phyloP scores from a whole-genome alignment of 2,797 vertebrate genomes.

The Sebastes jordani region DNA sequence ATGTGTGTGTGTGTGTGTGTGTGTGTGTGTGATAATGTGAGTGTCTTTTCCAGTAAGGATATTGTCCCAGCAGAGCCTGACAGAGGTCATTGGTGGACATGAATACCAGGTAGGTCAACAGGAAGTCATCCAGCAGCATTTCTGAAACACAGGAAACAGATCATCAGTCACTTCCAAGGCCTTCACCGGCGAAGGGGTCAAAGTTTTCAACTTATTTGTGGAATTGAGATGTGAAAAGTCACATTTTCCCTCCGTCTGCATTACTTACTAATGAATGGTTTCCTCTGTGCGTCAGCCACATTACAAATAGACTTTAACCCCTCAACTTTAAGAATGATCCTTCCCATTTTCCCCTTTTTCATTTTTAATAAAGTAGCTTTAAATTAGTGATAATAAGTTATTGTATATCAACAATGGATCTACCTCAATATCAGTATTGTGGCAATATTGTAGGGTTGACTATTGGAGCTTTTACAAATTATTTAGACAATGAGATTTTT shows the following conservation, averaged over 20 bases:
- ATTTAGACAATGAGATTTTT: too few species aligned
- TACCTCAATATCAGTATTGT: too few species aligned
- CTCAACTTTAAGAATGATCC: background rate
- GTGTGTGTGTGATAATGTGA: background rate
- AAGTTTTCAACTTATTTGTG: background rate
- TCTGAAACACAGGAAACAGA: slow-evolving; percentile 82
- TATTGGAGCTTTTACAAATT: too few species aligned
- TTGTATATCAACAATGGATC: background rate
- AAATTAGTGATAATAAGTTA: background rate
- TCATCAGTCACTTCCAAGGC: background rate
- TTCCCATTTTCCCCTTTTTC: background rate
- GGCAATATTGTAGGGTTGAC: too few species aligned
- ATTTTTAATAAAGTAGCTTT: background rate
- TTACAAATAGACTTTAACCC: background rate
- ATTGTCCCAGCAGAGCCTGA: slow-evolving; percentile 96
- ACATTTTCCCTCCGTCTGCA: background rate
- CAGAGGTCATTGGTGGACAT: slow-evolving; percentile 97
- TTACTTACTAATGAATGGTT: too few species aligned
- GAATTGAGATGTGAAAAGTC: background rate
- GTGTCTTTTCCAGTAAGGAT: slow-evolving; percentile 83
- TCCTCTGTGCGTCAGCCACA: background rate
- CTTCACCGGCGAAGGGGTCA: background rate
- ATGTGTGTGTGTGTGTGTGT: background rate
- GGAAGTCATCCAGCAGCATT: slow-evolving; percentile 96
- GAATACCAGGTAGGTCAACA: slow-evolving; percentile 97